Conservation (phyloP, 1,140 invertebrate species). For the Dermatophagoides farinae region DNA sequence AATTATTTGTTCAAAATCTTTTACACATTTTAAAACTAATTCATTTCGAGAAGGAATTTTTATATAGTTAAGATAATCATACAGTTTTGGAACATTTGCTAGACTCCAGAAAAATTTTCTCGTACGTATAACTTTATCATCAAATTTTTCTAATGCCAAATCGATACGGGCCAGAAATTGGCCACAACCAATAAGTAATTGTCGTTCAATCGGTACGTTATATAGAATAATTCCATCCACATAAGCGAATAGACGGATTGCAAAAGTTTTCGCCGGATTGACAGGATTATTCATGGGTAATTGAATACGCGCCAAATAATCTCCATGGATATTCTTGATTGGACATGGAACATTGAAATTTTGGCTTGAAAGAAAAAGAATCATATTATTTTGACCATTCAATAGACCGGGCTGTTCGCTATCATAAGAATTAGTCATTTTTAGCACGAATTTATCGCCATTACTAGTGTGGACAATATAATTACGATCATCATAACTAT, state of each 20-base stretch:
- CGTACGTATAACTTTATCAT: background rate
- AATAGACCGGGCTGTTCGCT: background rate
- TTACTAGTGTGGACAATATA: background rate
- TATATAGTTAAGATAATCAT: background rate
- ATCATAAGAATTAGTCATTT: slow-evolving; percentile 1
- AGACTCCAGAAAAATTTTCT: slow-evolving; percentile 1
- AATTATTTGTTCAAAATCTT: background rate
- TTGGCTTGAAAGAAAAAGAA: background rate
- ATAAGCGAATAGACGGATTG: slow-evolving; percentile 5
- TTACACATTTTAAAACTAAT: background rate
- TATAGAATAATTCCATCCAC: slow-evolving; percentile 3
- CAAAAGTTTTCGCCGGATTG: background rate
- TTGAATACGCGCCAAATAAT: background rate
- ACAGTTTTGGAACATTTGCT: background rate
- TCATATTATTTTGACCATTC: slow-evolving; percentile 11
- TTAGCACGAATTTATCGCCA: background rate
- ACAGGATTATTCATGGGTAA: background rate
- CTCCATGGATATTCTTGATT: background rate
- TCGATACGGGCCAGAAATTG: background rate
- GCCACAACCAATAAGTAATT: slow-evolving; percentile 6
- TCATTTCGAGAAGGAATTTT: background rate
- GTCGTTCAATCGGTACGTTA: background rate
- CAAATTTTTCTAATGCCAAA: slow-evolving; percentile 1
- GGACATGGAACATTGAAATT: background rate
- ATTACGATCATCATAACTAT: slow-evolving; percentile 15